A percentile compares a stretch with the other conserved stretches of the same genome.
Conservation (phyloP, 1,140 invertebrate species). For the Drosophila tsacasi region DNA sequence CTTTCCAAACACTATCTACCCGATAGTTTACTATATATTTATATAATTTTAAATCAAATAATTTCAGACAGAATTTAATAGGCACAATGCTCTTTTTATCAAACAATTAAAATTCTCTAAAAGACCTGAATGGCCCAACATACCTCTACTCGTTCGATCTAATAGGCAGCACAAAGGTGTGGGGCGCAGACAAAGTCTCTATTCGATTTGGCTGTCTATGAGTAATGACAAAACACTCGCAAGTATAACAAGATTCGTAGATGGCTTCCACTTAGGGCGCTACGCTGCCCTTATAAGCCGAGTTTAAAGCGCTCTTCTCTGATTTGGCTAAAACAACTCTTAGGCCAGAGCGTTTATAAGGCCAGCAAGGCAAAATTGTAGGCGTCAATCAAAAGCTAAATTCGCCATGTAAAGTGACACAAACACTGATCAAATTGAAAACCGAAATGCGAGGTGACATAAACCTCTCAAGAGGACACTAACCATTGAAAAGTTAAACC, state of each 20-base stretch:
- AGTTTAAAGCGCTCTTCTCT: conserved; percentile 14
- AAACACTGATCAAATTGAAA: conserved; percentile 6
- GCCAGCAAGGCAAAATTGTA: conserved; percentile 20
- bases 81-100: neutral
- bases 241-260: conserved; percentile 46
- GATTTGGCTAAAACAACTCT: conserved; percentile 49
- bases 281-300: conserved; percentile 46
- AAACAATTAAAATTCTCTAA: neutral
- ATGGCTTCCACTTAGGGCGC: conserved; percentile 52
- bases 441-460: conserved; percentile 21
- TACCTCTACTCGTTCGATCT: neutral
- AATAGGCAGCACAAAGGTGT: conserved; percentile 37
- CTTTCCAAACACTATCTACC: neutral
- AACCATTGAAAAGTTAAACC: conserved; percentile 48
- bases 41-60: neutral
- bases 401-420: conserved; percentile 16
- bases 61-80: neutral
- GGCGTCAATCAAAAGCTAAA: conserved; percentile 28
- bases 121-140: neutral
- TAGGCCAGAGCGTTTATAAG: conserved; percentile 15
- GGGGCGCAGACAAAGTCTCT: conserved; percentile 45
- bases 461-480: conserved; percentile 9
- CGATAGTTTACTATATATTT: neutral
- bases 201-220: conserved; percentile 31
- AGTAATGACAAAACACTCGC: conserved; percentile 49